These are phyloP conservation scores for Vidua macroura DNA, from an alignment of 2,113 vertebrate species.

Conservation along the genomic window DNA sequence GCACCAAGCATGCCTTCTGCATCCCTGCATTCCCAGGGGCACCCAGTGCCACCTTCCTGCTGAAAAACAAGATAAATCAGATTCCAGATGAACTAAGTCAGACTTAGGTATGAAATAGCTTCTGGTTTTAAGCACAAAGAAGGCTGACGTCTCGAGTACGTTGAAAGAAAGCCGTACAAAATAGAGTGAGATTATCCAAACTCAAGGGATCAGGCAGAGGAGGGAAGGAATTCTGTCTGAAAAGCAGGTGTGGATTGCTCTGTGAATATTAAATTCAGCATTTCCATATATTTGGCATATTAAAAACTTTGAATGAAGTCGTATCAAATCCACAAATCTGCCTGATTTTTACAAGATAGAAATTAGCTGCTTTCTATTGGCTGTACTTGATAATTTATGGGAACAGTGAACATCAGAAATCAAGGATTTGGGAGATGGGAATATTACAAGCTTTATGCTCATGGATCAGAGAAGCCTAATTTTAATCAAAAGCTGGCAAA, in stretches of 20 bases:
- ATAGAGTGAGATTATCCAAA: not conserved
- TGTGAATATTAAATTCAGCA: slow-evolving; percentile 22
- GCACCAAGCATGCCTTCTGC: not conserved
- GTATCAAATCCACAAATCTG: not conserved
- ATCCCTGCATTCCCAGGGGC: not conserved
- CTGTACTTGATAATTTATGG: not conserved
- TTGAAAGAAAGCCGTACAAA: not conserved
- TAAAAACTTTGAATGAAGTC: not conserved
- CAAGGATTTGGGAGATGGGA: slow-evolving; percentile 31
- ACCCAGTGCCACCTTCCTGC: not conserved
- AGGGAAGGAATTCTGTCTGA: not conserved
- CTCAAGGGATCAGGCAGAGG: not conserved
- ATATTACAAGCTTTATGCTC: not conserved
- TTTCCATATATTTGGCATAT: slow-evolving; percentile 23
- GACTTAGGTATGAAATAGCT: not conserved
- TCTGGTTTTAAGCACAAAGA: not conserved
- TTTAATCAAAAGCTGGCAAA: slow-evolving; percentile 9
- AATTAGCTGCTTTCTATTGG: slow-evolving; percentile 1
- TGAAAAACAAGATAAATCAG: not conserved
- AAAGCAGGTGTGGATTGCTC: slow-evolving; percentile 16
- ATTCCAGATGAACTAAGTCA: not conserved
- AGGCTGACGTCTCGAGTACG: accelerated
- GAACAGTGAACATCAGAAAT: not conserved
- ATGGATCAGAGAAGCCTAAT: not conserved
- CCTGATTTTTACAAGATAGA: not conserved